phyloP scores from a whole-genome alignment of 2,888 invertebrate genomes.

The Cephus runcator region DNA sequence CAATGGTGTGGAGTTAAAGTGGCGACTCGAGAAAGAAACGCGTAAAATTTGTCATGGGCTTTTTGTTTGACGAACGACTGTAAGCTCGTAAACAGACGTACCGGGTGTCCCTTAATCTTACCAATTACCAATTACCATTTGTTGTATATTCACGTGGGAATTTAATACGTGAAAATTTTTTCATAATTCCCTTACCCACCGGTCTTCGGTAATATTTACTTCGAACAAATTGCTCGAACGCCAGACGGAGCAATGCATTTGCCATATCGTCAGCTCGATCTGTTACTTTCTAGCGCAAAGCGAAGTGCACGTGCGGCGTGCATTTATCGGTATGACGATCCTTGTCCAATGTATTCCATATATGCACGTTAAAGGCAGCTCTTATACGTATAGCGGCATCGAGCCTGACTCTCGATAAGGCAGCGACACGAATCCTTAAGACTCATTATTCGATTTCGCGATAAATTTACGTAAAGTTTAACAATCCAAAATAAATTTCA shows the following conservation, averaged over 20 bases:
- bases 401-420: not conserved
- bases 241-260: not conserved
- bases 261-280: not conserved
- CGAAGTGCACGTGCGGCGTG: not conserved
- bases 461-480: not conserved
- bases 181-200: not conserved
- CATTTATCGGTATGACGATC: not conserved
- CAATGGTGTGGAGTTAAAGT: not conserved
- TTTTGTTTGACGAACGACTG: not conserved
- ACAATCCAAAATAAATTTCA: not conserved
- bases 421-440: not conserved
- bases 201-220: not conserved
- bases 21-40: not conserved
- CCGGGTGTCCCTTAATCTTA: not conserved
- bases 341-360: not conserved
- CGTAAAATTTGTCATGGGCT: not conserved
- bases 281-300: not conserved
- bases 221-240: not conserved
- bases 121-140: not conserved
- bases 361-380: not conserved
- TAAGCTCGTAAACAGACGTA: not conserved
- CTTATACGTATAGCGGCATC: not conserved
- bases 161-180: not conserved
- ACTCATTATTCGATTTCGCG: not conserved
- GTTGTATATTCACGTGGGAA: not conserved